Percentiles rank a stretch among this genome's conserved stretches.
These are phyloP conservation scores for Drosophila tani DNA, from an alignment of 1,140 invertebrate genomes.

Conservation along the genomic window DNA sequence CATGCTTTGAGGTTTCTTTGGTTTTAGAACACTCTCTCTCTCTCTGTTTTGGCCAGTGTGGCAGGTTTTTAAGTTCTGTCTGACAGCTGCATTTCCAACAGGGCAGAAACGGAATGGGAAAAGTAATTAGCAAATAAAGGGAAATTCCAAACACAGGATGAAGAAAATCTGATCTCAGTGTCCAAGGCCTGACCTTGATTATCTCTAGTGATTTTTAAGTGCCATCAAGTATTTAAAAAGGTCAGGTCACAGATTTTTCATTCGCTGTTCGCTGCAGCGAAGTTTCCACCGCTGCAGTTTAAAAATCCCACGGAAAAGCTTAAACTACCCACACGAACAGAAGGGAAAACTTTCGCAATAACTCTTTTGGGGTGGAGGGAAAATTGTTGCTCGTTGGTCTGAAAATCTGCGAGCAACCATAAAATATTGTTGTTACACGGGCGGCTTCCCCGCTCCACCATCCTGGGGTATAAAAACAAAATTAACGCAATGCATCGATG, in stretches of 20 bases:
- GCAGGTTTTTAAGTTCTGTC: slow-evolving; percentile 28
- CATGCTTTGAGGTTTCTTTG: slow-evolving; percentile 53
- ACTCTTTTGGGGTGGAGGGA: slow-evolving; percentile 39
- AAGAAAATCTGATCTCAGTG: slow-evolving; percentile 12
- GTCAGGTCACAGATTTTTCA: slow-evolving; percentile 27
- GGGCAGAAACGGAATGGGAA: slow-evolving; percentile 25
- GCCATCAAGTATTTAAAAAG: slow-evolving; percentile 57
- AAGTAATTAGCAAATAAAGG: slow-evolving; percentile 47
- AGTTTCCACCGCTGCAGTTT: slow-evolving; percentile 34
- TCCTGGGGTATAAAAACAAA: slow-evolving; percentile 57
- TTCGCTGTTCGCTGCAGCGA: background rate
- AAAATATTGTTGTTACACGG: slow-evolving; percentile 56
- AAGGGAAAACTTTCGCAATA: slow-evolving; percentile 64
- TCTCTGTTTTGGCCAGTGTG: background rate
- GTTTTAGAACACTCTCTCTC: slow-evolving; percentile 8
- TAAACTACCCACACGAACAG: slow-evolving; percentile 12
- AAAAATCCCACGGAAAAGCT: slow-evolving; percentile 30
- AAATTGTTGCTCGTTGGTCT: slow-evolving; percentile 51
- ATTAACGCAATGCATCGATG: slow-evolving; percentile 68
- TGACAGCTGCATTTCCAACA: slow-evolving; percentile 19
- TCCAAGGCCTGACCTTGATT: slow-evolving; percentile 40
- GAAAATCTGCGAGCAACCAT: slow-evolving; percentile 61
- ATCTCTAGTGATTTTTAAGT: slow-evolving; percentile 28
- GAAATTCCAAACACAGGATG: slow-evolving; percentile 19
- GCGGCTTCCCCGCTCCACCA: background rate